These are phyloP conservation scores for Epistrophe eligans DNA, from an alignment of 2,888 invertebrate genomes.

Conservation along the genomic window DNA sequence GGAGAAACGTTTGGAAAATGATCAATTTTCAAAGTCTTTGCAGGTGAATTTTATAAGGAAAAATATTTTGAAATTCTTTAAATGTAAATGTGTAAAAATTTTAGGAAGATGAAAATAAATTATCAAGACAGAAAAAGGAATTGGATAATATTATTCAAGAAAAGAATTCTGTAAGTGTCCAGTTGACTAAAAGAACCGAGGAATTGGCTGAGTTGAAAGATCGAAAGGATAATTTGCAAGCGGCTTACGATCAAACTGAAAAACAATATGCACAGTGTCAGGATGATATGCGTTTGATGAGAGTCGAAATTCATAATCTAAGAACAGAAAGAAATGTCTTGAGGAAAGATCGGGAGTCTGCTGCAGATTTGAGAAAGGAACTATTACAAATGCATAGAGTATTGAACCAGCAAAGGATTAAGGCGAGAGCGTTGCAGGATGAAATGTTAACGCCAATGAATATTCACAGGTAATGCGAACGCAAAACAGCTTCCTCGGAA, in stretches of 20 bases:
- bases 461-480: conserved; percentile 87
- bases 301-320: conserved; percentile 92
- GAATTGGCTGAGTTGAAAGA: conserved; percentile 91
- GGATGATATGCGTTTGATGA: conserved; percentile 93
- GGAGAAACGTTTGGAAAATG: conserved; percentile 82
- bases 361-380: conserved; percentile 92
- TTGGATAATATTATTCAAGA: conserved; percentile 90
- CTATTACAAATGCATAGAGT: conserved; percentile 89
- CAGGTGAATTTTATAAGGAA: conserved; percentile 80
- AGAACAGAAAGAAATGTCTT: conserved; percentile 89
- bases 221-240: conserved; percentile 91
- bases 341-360: conserved; percentile 90
- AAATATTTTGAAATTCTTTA: not conserved
- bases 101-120: conserved; percentile 88
- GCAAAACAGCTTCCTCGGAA: too few species aligned
- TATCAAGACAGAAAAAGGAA: conserved; percentile 89
- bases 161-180: conserved; percentile 92
- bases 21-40: conserved; percentile 88
- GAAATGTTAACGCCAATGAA: conserved; percentile 96
- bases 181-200: conserved; percentile 92
- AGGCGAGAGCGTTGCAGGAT: conserved; percentile 94
- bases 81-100: not conserved
- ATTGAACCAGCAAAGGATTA: conserved; percentile 91
- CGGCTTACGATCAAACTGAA: conserved; percentile 89
- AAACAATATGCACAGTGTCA: conserved; percentile 90